Evolutionary conservation across 92 coral and sea anemone species (phyloP).

Genomic region (Porites evermanni): DNA sequence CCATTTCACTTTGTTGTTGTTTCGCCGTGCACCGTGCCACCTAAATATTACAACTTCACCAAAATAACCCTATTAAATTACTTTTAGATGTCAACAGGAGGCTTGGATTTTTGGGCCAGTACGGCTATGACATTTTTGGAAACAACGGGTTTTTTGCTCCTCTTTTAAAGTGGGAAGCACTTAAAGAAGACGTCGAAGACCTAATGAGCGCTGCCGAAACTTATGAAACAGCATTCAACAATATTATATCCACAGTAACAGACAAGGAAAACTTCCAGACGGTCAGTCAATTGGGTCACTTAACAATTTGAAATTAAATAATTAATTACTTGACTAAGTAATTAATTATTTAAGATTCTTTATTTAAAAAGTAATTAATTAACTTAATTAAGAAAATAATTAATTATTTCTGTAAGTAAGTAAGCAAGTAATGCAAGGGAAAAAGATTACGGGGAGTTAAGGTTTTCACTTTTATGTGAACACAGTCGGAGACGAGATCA

Average conservation of each 20-base stretch:
- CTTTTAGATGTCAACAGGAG: neutral
- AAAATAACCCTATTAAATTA: neutral
- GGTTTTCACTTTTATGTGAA: too few relatives aligned
- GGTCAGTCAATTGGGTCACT: neutral
- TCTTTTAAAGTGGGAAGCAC: neutral
- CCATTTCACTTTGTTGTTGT: too few relatives aligned
- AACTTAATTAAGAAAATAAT: too few relatives aligned
- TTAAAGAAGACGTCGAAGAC: neutral
- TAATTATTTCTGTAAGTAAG: too few relatives aligned
- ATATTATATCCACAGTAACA: neutral
- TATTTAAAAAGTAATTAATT: too few relatives aligned
- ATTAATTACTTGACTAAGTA: too few relatives aligned
- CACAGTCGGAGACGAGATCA: too few relatives aligned
- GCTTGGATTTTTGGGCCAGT: neutral
- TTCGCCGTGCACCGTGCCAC: too few relatives aligned
- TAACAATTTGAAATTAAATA: too few relatives aligned
- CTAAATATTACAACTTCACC: neutral
- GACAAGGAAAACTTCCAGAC: neutral
- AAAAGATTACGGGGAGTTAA: too few relatives aligned
- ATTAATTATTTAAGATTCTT: too few relatives aligned
- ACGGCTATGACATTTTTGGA: neutral
- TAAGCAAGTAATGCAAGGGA: too few relatives aligned
- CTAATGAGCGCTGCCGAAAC: neutral
- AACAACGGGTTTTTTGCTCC: neutral
- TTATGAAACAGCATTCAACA: neutral